Evolutionary conservation across 2,797 vertebrate genomes (phyloP), one percentile per base, ranked within the genome.

Genomic region (Parauchenoglanis ngamensis): DNA sequence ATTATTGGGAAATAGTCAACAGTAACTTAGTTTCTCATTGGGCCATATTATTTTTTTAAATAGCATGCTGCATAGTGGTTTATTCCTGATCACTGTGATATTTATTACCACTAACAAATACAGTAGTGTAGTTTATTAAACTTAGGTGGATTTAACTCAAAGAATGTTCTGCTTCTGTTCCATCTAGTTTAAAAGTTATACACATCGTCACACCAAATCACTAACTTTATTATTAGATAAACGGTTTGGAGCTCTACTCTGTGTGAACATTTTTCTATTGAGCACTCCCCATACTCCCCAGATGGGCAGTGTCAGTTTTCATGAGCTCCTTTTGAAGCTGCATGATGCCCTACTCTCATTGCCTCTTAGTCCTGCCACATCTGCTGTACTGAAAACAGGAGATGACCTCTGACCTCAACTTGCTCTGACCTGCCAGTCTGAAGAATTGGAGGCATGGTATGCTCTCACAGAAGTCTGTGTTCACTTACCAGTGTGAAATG

Each of bases 401-500:
- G 46, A 44, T 89, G 83, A 90, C 83, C 87, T 84, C 78, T 89
- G 88, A 83, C 87, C 81, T 85, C 8, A 4, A 49, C 28, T 46
- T 46, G 87, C 28, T n/a, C 40, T 77, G 81, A 70, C 80, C 79
- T 52, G 61, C 63, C 57, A 52, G 15, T 31, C 70, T 75, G 72
- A 83, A 61, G 40, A 31, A 82, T 5, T 67, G 57, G 28, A 79
- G 57, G 0, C 4, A 73, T 83, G 81, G 75, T 88, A 46, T 90
- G 80, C 87, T 68, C 83, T 89, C 75, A 54, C 84, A 61, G 49
- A 46, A 31, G 57, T 68, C 40, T 87, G 82, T 76, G 87, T 92
- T 91, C 92, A 76, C 86, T 83, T 84, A 87, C 35, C 82, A 28
- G 83, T 89, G 86, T 73, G 56, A n/a, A 84, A 72, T 67, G 56